Evolutionary conservation across 2,113 vertebrate species (phyloP).

Genomic region (Onychorhynchus coronatus): DNA sequence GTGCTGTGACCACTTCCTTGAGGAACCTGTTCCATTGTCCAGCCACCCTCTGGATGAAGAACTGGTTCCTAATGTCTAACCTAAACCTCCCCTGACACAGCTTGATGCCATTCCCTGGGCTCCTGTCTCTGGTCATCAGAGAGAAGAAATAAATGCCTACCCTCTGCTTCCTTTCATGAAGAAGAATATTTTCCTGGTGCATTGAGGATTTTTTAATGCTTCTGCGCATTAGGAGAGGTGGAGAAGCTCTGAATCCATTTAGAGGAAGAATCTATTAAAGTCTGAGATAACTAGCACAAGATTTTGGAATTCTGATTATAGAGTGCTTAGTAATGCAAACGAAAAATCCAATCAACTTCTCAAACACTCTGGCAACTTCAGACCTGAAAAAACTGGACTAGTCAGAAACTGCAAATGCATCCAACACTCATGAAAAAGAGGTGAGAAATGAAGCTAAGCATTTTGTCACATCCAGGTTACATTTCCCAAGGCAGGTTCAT

Average conservation of each 20-base stretch:
- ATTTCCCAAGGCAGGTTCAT: neutral
- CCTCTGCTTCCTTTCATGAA: neutral
- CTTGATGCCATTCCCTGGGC: neutral
- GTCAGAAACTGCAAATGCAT: neutral
- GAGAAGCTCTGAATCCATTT: neutral
- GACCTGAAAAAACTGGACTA: neutral
- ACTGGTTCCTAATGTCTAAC: rapidly evolving
- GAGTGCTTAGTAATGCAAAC: neutral
- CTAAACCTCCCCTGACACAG: neutral
- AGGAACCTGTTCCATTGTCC: neutral
- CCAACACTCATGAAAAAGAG: neutral
- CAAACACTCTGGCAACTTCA: neutral
- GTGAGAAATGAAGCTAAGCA: neutral
- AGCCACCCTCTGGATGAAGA: neutral
- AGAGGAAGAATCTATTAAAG: neutral
- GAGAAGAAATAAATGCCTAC: neutral
- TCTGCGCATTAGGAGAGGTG: neutral
- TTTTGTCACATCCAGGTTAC: neutral
- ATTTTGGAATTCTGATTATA: neutral
- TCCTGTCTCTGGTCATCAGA: neutral
- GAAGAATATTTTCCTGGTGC: neutral
- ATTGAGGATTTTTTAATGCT: neutral
- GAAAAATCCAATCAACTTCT: neutral
- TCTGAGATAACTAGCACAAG: neutral
- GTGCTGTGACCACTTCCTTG: neutral